These are phyloP conservation scores for Fringilla coelebs DNA, from an alignment of 2,797 vertebrate species.

Conservation along the genomic window DNA sequence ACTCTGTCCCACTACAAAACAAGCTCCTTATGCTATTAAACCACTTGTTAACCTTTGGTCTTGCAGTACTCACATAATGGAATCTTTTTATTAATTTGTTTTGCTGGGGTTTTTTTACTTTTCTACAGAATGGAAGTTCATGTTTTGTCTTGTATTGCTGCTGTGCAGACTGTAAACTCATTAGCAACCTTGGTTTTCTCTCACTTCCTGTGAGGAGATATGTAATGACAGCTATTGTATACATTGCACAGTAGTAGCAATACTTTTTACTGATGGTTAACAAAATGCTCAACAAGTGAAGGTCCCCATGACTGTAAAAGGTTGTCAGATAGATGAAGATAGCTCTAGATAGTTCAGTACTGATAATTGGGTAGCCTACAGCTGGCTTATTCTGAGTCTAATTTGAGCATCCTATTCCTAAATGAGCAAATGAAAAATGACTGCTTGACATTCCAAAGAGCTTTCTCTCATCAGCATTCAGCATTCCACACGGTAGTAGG, in stretches of 20 bases:
- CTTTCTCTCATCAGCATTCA: conserved; percentile 26
- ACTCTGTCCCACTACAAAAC: background rate
- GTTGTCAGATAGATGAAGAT: background rate
- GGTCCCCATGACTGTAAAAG: background rate
- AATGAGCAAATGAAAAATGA: conserved; percentile 42
- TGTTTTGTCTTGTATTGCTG: background rate
- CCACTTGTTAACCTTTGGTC: background rate
- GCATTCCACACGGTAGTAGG: background rate
- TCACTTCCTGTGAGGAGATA: background rate
- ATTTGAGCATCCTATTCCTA: background rate
- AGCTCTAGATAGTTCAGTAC: background rate
- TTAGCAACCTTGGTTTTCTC: background rate
- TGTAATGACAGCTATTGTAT: background rate
- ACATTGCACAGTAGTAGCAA: background rate
- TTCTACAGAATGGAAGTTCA: background rate
- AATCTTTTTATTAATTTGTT: background rate
- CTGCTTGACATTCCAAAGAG: conserved; percentile 18
- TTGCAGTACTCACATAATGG: background rate
- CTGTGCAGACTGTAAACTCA: background rate
- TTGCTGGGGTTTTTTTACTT: background rate
- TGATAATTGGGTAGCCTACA: background rate
- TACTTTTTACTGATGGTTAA: background rate
- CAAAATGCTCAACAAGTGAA: background rate
- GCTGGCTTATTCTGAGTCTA: background rate
- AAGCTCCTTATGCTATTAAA: background rate